Base-by-base conservation (phyloP, 2,113 vertebrate species). In the Lota lota region DNA sequence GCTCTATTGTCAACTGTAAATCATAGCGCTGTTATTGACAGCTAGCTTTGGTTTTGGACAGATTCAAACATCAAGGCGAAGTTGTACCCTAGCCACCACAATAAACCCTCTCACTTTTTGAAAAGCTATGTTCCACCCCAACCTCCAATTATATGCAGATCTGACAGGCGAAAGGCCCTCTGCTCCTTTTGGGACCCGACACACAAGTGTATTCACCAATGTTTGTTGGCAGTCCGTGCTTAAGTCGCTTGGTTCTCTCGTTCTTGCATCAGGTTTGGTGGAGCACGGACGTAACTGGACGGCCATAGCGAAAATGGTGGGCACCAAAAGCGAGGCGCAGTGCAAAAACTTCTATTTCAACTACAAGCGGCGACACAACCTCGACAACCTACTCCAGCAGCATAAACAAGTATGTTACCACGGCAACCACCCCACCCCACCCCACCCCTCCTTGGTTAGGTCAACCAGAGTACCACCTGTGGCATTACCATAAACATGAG, bases 261-360 rank as follows among this genome's bases (percentile, higher is more conserved):
- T 15, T 50, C 57, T 40, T 21, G 56, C 28, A 89, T 63, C 63
- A 99, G 97, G 97, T 56, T 88, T 99, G 0, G 95, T 98, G 79
- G 97, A 98, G 80, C 96, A 99, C 5, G 97, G 97, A 20, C 93
- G 97, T 58, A 97, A 99, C 90, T 98, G 97, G 97, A 93, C 95
- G 56, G 96, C 97, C 14, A 99, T 99, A 73, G 96, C 97, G 88
- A 98, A 97, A 92, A 99, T 99, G 97, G 97, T 99, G 82, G 97
- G 96, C 79, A 96, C 95, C 0, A 99, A 99, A 92, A 99, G 96
- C 22, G 97, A 99, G 90, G 96, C 96, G 18, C 97, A 99, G 67
- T 99, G 97, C 89, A 99, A 99, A 89, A 99, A 99, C 88, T 99
- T 99, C 83, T 99, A 99, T 81, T 99, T 99, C 81, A 99, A 99